Percentiles rank a stretch among this genome's conserved stretches.
These are phyloP conservation scores for Lates calcarifer DNA, from an alignment of 2,113 vertebrate genomes.

Conservation along the genomic window DNA sequence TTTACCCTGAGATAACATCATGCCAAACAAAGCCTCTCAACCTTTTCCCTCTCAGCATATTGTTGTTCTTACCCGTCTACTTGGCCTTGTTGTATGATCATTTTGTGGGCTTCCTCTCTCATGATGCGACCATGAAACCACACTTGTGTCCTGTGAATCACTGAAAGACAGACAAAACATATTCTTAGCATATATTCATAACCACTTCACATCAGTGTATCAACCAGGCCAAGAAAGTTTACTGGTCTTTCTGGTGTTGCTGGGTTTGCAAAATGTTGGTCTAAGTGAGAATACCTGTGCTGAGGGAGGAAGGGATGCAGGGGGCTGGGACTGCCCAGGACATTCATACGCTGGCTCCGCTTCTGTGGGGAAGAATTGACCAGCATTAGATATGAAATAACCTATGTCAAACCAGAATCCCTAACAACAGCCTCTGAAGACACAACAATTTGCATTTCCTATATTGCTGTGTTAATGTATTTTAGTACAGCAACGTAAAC, in stretches of 20 bases:
- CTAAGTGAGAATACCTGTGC: slow-evolving; percentile 87
- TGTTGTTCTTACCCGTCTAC: slow-evolving; percentile 92
- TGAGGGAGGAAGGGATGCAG: slow-evolving; percentile 92
- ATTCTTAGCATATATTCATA: neutral
- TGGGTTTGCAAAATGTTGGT: neutral
- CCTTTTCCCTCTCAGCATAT: neutral
- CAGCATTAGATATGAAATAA: neutral
- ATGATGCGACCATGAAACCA: slow-evolving; percentile 98
- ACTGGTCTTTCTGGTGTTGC: slow-evolving; percentile 4
- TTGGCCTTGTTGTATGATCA: slow-evolving; percentile 97
- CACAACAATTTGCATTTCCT: neutral
- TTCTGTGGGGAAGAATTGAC: slow-evolving; percentile 83
- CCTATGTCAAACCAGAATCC: neutral
- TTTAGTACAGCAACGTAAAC: neutral
- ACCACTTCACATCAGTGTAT: neutral
- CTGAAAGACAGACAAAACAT: slow-evolving; percentile 73
- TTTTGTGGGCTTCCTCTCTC: slow-evolving; percentile 95
- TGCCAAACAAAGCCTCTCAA: neutral
- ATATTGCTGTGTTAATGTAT: neutral
- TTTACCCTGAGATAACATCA: neutral
- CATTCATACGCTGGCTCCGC: slow-evolving; percentile 94
- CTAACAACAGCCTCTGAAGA: neutral
- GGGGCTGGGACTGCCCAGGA: slow-evolving; percentile 93
- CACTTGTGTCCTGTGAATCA: slow-evolving; percentile 96
- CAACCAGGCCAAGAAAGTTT: neutral